Evolutionary conservation across 2,888 invertebrate species (phyloP).

Genomic region (Leptinotarsa juncta): DNA sequence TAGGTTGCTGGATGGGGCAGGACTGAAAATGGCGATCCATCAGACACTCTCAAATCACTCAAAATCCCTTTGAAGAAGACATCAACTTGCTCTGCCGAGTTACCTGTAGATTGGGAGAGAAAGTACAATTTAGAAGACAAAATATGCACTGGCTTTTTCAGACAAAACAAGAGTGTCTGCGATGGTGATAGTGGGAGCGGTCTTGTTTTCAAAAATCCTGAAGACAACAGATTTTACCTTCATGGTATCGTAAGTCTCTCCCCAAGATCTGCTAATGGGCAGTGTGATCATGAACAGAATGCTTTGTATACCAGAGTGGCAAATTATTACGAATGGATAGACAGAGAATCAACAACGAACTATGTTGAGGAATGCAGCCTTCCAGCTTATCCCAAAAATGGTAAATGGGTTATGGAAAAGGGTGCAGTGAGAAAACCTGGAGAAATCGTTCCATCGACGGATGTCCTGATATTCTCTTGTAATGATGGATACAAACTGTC

Average conservation of each 20-base stretch:
- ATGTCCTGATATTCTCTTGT: constrained; percentile 36
- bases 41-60: constrained; percentile 37
- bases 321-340: constrained; percentile 38
- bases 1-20: constrained; percentile 44
- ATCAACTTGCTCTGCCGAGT: constrained; percentile 37
- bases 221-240: constrained; percentile 38
- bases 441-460: constrained; percentile 32
- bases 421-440: constrained; percentile 31
- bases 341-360: constrained; percentile 33
- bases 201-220: constrained; percentile 35
- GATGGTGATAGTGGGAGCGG: constrained; percentile 43
- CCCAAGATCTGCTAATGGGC: background rate
- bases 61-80: constrained; percentile 42
- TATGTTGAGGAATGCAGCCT: constrained; percentile 40
- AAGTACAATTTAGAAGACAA: constrained; percentile 42
- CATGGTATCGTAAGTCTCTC: constrained; percentile 40
- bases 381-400: constrained; percentile 38
- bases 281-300: constrained; percentile 36
- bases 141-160: constrained; percentile 42
- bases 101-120: constrained; percentile 39
- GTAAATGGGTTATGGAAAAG: constrained; percentile 32
- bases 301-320: constrained; percentile 42
- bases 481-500: constrained; percentile 35
- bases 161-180: constrained; percentile 39
- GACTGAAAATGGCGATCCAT: constrained; percentile 32